Evolutionary conservation across 1,140 invertebrate genomes (phyloP), one percentile per base, ranked within the genome.

Genomic region (Cherax quadricarinatus): DNA sequence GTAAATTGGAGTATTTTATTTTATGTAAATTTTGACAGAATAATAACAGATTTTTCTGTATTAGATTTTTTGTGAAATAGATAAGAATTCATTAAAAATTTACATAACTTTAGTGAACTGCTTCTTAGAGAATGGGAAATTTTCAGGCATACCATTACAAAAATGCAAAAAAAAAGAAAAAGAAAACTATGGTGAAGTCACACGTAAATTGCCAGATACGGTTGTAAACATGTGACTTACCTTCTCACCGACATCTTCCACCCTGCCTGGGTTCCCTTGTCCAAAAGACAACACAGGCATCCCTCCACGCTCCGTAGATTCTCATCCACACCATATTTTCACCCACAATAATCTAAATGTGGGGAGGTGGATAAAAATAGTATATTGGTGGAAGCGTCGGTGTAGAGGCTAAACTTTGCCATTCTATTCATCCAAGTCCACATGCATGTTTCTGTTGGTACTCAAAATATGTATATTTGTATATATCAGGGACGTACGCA

Each of bases 251-350:
- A 41, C 83, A 70, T 70, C 57, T 10, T 21, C 48, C 83, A 70
- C 49, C 60, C 41, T 85, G 83, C 14, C 24, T n/a, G 83, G 30
- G 10, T 49, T 49, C 9, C 83, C 83, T 10, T 62, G 82, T 24
- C 82, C 62, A 70, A 60, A 85, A 85, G 24, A 85, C 83, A 66
- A 30, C 83, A 66, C 60, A 12, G 83, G 60, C 60, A 85, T 85
- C 14, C 82, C 82, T 84, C 82, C 82, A 62, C 53, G 5, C 10
- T 48, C 83, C 48, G 83, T 62, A 57, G 60, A 24, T 30, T 53
- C 83, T 85, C 83, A 30, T 85, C 83, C 83, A 75, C n/a, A 75
- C 24, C 70, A 41, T 75, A 75, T 41, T 75, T 62, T 62, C 82
- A 30, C 82, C 82, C 82, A 57, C 24, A 51, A 82, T 60, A 57